These are phyloP conservation scores for Lates japonicus DNA, from an alignment of 2,797 vertebrate species.

Conservation along the genomic window DNA sequence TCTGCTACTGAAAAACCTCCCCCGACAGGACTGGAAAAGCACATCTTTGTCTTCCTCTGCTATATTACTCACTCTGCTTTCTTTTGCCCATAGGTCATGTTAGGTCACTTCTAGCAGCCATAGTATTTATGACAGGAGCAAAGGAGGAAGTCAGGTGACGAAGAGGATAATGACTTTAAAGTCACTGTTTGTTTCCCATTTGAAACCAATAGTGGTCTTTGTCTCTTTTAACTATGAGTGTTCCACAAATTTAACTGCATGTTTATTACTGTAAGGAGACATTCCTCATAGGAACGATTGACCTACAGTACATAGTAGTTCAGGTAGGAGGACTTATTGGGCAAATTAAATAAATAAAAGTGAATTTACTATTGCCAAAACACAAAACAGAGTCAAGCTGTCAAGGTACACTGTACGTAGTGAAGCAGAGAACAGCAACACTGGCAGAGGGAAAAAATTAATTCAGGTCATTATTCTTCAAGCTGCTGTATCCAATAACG, in stretches of 20 bases:
- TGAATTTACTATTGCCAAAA: background rate
- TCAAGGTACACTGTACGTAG: background rate
- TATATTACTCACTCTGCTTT: background rate
- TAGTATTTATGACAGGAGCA: too few species aligned
- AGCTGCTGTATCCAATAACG: background rate
- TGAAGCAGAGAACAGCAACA: conserved; percentile 4
- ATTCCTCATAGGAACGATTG: too few species aligned
- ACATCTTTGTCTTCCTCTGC: background rate
- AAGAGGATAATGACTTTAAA: too few species aligned
- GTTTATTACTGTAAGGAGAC: too few species aligned
- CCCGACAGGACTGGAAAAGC: background rate
- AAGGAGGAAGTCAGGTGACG: too few species aligned
- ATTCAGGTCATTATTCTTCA: conserved; percentile 1
- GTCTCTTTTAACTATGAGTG: too few species aligned
- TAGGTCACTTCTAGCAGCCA: too few species aligned
- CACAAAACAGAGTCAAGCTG: background rate
- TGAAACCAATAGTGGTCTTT: too few species aligned
- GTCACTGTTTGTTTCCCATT: too few species aligned
- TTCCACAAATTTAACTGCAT: too few species aligned
- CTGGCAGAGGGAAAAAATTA: background rate
- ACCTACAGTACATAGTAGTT: too few species aligned
- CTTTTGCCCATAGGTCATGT: background rate
- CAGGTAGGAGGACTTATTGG: too few species aligned
- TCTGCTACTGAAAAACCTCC: background rate
- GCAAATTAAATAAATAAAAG: background rate